Conservation (phyloP, 2,797 vertebrate species). For the Megaceryle alcyon region DNA sequence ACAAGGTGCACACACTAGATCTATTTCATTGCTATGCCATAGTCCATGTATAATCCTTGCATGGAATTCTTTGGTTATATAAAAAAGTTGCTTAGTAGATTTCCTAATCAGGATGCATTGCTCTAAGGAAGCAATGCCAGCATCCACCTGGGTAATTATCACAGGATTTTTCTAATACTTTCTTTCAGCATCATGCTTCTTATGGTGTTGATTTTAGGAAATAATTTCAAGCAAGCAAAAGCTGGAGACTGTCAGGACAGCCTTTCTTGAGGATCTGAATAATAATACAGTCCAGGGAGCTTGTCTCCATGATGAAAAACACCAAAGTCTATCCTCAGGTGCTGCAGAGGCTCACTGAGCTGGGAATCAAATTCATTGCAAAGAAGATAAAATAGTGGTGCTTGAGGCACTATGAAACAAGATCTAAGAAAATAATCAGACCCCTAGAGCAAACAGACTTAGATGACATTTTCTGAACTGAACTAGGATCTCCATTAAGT, state of each 20-base stretch:
- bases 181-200: neutral
- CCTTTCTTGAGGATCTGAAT: conserved; percentile 6
- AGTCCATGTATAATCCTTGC: neutral
- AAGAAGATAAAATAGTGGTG: conserved; percentile 41
- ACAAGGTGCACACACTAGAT: neutral
- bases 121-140: neutral
- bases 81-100: neutral
- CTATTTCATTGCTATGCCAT: neutral
- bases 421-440: conserved; percentile 63
- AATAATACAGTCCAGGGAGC: conserved; percentile 21
- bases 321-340: conserved; percentile 58
- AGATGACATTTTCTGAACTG: conserved; percentile 47
- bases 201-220: conserved; percentile 21
- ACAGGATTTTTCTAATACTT: neutral
- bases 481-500: conserved; percentile 29
- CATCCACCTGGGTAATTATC: neutral
- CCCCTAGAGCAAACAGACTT: conserved; percentile 32
- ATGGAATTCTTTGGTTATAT: neutral
- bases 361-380: conserved; percentile 42
- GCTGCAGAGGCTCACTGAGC: conserved; percentile 44
- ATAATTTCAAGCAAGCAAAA: conserved; percentile 9
- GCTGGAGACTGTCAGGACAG: neutral
- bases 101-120: neutral
- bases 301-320: conserved; percentile 19
- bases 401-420: conserved; percentile 50